Conservation (phyloP, 1,140 invertebrate species). For the Adoxophyes honmai region DNA sequence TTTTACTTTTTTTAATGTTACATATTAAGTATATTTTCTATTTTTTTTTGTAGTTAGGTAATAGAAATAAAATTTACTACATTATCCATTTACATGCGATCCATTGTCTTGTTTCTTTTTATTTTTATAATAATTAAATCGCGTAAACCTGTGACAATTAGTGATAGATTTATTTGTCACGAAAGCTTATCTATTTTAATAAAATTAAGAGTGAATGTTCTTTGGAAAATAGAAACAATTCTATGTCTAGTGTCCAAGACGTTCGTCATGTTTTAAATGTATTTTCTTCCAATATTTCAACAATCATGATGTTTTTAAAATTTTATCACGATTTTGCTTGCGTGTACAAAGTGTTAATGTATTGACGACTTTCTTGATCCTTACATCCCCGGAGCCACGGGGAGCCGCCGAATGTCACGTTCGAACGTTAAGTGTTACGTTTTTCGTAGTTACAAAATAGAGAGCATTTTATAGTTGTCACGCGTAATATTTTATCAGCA, state of each 20-base stretch:
- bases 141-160: background rate
- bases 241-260: background rate
- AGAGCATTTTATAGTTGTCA: constrained; percentile 1
- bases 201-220: background rate
- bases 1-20: constrained; percentile 51
- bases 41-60: constrained; percentile 43
- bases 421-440: constrained; percentile 34
- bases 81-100: constrained; percentile 21
- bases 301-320: background rate
- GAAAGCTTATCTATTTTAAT: background rate
- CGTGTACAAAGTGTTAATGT: constrained; percentile 6
- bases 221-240: background rate
- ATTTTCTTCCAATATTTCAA: background rate
- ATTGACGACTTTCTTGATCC: background rate
- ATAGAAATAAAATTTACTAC: constrained; percentile 32
- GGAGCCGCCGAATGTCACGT: background rate
- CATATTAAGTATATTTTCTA: constrained; percentile 57
- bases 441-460: constrained; percentile 55
- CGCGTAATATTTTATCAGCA: constrained; percentile 11
- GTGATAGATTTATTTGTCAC: background rate
- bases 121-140: constrained; percentile 13
- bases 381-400: background rate
- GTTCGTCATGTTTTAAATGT: background rate
- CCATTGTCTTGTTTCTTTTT: constrained; percentile 8
- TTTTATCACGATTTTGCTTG: background rate